These are phyloP conservation scores for Latrodectus geometricus DNA, from an alignment of 1,140 invertebrate species.

Conservation along the genomic window DNA sequence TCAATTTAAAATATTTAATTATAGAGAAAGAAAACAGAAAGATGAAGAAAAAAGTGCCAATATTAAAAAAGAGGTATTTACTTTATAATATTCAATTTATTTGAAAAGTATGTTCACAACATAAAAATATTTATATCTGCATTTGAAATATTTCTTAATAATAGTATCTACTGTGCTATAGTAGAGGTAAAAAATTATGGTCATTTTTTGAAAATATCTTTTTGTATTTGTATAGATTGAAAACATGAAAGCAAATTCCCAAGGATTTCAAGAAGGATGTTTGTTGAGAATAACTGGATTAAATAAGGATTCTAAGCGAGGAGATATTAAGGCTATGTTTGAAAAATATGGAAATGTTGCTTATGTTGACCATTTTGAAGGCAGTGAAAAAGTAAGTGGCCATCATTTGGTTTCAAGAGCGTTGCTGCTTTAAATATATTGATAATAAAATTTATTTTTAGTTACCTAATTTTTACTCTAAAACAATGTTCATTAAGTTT, in stretches of 20 bases:
- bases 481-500: too few relatives aligned
- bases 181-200: too few relatives aligned
- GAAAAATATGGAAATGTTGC: conserved; percentile 21
- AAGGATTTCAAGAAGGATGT: not conserved
- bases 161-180: not conserved
- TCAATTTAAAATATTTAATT: not conserved
- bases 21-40: conserved; percentile 20
- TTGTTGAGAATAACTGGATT: conserved; percentile 26
- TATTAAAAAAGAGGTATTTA: not conserved
- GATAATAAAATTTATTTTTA: too few relatives aligned
- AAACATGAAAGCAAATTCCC: too few relatives aligned
- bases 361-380: conserved; percentile 12
- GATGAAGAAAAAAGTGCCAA: not conserved
- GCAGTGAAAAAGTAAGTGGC: conserved; percentile 9
- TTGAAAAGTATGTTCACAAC: not conserved
- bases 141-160: not conserved
- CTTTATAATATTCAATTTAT: not conserved
- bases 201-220: too few relatives aligned
- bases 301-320: not conserved
- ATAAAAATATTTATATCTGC: not conserved
- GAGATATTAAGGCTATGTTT: conserved; percentile 1
- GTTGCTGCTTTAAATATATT: too few relatives aligned
- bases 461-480: too few relatives aligned
- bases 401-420: not conserved
- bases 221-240: too few relatives aligned